Conservation (phyloP, 2,888 invertebrate species). For the Erpobdella octoculata region DNA sequence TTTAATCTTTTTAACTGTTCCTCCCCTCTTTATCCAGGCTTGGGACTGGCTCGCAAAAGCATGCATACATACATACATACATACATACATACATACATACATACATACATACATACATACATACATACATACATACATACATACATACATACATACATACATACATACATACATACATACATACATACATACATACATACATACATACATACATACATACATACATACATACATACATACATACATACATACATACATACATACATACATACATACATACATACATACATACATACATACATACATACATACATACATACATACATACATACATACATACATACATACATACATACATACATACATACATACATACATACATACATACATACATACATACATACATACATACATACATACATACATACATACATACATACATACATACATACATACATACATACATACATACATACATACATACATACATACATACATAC, state of each 20-base stretch:
- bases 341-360: conserved; percentile 23
- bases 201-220: conserved; percentile 11
- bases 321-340: conserved; percentile 23
- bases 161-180: conserved; percentile 14
- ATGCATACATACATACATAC: background rate
- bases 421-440: background rate
- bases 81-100: conserved; percentile 5
- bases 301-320: conserved; percentile 22
- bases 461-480: too few relatives aligned
- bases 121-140: conserved; percentile 11
- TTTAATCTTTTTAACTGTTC: too few relatives aligned
- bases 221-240: conserved; percentile 20
- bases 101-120: conserved; percentile 14
- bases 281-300: conserved; percentile 29
- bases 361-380: conserved; percentile 11
- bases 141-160: conserved; percentile 10
- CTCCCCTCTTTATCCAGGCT: too few relatives aligned
- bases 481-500: too few relatives aligned
- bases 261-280: conserved; percentile 32
- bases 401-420: background rate
- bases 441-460: too few relatives aligned
- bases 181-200: conserved; percentile 16
- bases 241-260: conserved; percentile 26
- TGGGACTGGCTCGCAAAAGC: too few relatives aligned
- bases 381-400: background rate